phyloP scores from a whole-genome alignment of 2,113 vertebrate species.

The Ahaetulla prasina region DNA sequence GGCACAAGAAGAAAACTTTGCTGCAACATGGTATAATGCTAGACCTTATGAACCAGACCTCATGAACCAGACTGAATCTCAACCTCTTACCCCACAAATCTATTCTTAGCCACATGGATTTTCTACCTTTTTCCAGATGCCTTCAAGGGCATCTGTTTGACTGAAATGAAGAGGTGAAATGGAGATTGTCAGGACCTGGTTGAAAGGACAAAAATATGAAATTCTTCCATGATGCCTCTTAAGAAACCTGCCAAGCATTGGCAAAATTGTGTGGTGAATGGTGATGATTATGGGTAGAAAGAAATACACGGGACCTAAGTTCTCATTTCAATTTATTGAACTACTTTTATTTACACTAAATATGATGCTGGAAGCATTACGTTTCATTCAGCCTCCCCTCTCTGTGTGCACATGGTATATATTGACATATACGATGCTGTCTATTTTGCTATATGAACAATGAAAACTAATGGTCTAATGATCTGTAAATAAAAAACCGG shows the following conservation, averaged over 20 bases:
- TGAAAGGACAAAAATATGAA: background rate
- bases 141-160: background rate
- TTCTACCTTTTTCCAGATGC: background rate
- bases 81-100: background rate
- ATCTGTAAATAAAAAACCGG: background rate
- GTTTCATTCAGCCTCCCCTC: background rate
- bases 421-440: background rate
- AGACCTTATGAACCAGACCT: too few relatives aligned
- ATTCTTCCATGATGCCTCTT: background rate
- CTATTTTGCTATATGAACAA: background rate
- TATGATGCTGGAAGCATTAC: background rate
- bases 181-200: background rate
- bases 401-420: background rate
- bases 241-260: background rate
- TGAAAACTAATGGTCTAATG: background rate
- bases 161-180: background rate
- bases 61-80: background rate
- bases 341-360: background rate
- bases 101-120: background rate
- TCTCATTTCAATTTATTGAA: background rate
- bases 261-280: background rate
- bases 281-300: background rate
- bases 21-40: background rate
- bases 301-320: background rate
- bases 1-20: background rate